phyloP scores from a whole-genome alignment of 2,888 invertebrate species.

The Sminthurides aquaticus region DNA sequence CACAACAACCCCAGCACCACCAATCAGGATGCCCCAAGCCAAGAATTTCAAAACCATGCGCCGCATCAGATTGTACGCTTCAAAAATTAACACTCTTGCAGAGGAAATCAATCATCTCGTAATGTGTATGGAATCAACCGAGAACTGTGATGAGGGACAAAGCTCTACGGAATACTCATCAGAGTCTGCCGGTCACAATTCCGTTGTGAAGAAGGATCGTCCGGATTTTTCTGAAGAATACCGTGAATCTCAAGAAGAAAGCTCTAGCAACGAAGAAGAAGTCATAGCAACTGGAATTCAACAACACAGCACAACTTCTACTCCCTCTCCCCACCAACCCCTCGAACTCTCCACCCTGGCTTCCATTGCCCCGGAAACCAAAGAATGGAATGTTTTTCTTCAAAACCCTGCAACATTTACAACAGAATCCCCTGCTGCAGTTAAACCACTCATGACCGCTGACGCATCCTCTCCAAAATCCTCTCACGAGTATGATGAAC shows the following conservation, averaged over 20 bases:
- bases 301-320: not conserved
- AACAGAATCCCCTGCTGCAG: not conserved
- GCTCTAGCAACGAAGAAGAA: not conserved
- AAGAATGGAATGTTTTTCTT: conserved; percentile 1
- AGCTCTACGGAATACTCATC: not conserved
- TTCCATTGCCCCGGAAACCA: not conserved
- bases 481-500: not conserved
- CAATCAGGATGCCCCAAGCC: conserved; percentile 11
- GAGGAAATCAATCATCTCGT: not conserved
- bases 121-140: not conserved
- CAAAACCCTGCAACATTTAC: not conserved
- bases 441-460: not conserved
- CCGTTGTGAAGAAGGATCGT: not conserved
- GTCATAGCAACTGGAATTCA: not conserved
- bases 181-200: not conserved
- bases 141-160: not conserved
- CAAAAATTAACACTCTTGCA: not conserved
- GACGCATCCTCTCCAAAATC: not conserved
- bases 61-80: not conserved
- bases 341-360: not conserved
- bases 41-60: not conserved
- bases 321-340: not conserved
- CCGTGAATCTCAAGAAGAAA: not conserved
- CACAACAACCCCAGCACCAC: conserved; percentile 8
- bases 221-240: not conserved